Base-by-base conservation (phyloP, 2,113 vertebrate genomes). In the Sigmodon hispidus region DNA sequence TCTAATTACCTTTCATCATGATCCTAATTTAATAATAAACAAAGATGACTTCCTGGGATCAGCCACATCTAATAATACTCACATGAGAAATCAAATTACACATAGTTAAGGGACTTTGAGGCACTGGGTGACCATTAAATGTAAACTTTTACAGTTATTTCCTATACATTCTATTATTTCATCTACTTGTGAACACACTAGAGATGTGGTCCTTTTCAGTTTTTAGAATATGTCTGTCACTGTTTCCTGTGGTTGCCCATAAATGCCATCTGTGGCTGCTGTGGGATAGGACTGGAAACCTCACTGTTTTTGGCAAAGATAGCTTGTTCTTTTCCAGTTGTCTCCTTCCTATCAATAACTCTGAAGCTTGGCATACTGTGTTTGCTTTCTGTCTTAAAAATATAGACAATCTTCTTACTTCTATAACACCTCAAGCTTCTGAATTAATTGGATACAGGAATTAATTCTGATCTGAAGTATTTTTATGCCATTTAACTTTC, bases 231-330 rank as follows among this genome's bases (percentile, higher is more conserved):
- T 86, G 24, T 61, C 75, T 83, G 65, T 86, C 92, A 89, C 45
- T 22, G 48, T 76, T 95, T 92, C 52, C 92, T 88, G 48, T 79
- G 85, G 81, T 87, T 93, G 31, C 72, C 76, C 59, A 52, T 77
- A 92, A 96, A 87, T 50, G 55, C 55, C 72, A 69, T 86, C 70
- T 75, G 67, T 85, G 72, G 85, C 29, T 96, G 91, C 61, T 45
- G 40, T 67, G 70, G 84, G 70, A 89, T 13, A 90, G 4, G 40
- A 87, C 40, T 40, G 26, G 34, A 97, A 94, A 94, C 52, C 52
- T 93, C 87, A 76, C 24, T 77, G 80, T 4, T 84, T 76, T 93
- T 94, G 80, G 59, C 65, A 90, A 43, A 85, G 17, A 89, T 72
- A 72, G 69, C 1, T 34, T 36, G 17, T 43, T 5, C 34, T 3